A percentile compares a stretch with the other conserved stretches of the same genome.
Evolutionary conservation across 2,113 vertebrate species (phyloP).

Genomic region (Trichomycterus rosablanca): DNA sequence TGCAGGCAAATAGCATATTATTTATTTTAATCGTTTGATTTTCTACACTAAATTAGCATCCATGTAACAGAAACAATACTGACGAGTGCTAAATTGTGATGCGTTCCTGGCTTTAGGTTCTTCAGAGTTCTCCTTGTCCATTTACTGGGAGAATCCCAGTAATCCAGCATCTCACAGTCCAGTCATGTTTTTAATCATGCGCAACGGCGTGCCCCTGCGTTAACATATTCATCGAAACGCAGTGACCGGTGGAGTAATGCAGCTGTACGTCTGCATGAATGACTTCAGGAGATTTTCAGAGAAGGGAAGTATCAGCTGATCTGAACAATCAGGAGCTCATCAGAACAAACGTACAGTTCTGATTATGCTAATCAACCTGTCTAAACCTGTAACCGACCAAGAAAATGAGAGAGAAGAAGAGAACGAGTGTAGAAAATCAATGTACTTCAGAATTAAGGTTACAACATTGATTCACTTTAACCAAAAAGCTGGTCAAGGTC

Average conservation of each 20-base stretch:
- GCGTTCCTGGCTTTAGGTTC: too few relatives aligned
- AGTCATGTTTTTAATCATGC: constrained; percentile 36
- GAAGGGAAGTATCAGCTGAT: neutral
- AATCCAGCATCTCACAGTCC: constrained; percentile 32
- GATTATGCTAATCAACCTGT: constrained; percentile 5
- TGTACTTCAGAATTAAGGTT: too few relatives aligned
- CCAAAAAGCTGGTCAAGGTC: too few relatives aligned
- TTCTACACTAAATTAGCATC: too few relatives aligned
- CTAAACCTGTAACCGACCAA: too few relatives aligned
- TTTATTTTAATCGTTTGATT: too few relatives aligned
- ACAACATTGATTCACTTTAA: too few relatives aligned
- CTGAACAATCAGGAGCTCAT: neutral
- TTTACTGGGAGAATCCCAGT: neutral
- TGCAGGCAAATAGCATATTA: too few relatives aligned
- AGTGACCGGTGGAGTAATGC: constrained; percentile 23
- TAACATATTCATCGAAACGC: constrained; percentile 17
- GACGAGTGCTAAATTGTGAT: too few relatives aligned
- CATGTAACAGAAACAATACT: too few relatives aligned
- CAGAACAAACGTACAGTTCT: constrained; percentile 8
- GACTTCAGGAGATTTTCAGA: constrained; percentile 4
- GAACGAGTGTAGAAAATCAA: neutral
- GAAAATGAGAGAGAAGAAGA: neutral
- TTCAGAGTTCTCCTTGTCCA: too few relatives aligned
- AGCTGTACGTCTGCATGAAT: constrained; percentile 5
- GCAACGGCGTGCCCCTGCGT: constrained; percentile 13